Conservation (phyloP, 1,140 invertebrate genomes). For the Potamilus streckersoni region DNA sequence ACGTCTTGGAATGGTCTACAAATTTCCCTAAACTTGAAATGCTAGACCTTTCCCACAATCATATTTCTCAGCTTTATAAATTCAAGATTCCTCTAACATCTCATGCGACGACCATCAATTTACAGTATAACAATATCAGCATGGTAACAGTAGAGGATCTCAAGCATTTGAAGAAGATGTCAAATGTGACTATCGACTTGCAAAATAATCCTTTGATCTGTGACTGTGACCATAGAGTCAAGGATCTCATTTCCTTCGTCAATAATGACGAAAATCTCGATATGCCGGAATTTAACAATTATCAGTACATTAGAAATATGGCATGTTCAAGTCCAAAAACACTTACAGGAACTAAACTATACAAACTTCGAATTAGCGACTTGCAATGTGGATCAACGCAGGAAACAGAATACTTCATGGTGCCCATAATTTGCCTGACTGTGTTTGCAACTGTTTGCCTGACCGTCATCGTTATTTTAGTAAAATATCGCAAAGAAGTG, state of each 20-base stretch:
- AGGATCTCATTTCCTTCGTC: slow-evolving; percentile 30
- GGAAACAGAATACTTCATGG: slow-evolving; percentile 11
- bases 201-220: slow-evolving; percentile 43
- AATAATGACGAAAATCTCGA: slow-evolving; percentile 16
- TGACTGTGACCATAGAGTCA: slow-evolving; percentile 32
- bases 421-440: slow-evolving; percentile 36
- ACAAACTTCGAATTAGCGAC: slow-evolving; percentile 14
- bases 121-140: slow-evolving; percentile 42
- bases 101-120: slow-evolving; percentile 27
- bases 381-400: slow-evolving; percentile 23
- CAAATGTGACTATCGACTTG: slow-evolving; percentile 36
- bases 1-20: slow-evolving; percentile 34
- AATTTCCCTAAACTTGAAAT: slow-evolving; percentile 39
- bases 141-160: slow-evolving; percentile 28
- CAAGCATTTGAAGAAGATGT: slow-evolving; percentile 22
- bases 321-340: slow-evolving; percentile 29
- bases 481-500: slow-evolving; percentile 48
- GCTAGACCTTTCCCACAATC: slow-evolving; percentile 43
- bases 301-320: slow-evolving; percentile 37
- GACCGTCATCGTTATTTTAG: slow-evolving; percentile 30
- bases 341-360: slow-evolving; percentile 26
- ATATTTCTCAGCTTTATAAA: slow-evolving; percentile 31
- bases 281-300: slow-evolving; percentile 22
- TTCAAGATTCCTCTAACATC: slow-evolving; percentile 23
- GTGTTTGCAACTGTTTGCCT: slow-evolving; percentile 31